Evolutionary conservation across 2,888 invertebrate species (phyloP).

Genomic region (Hydrotaea diabolus): DNA sequence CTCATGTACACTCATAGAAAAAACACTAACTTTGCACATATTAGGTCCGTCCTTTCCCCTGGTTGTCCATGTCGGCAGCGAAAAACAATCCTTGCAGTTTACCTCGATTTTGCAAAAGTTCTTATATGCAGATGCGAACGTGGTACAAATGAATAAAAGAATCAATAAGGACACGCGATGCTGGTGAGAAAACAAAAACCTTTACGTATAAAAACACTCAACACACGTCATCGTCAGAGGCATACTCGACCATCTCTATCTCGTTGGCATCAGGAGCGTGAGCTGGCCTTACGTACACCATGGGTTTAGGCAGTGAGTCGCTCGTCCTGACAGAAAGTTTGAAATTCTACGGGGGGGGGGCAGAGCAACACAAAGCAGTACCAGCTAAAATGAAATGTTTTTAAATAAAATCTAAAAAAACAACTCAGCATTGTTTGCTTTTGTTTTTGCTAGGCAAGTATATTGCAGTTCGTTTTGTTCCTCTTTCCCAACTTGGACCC

Average conservation of each 20-base stretch:
- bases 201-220: slow-evolving; percentile 32
- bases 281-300: too few relatives aligned
- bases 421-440: slow-evolving; percentile 45
- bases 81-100: slow-evolving; percentile 24
- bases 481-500: background rate
- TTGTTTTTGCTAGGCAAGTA: background rate
- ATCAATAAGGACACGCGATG: slow-evolving; percentile 64
- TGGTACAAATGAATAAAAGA: slow-evolving; percentile 50
- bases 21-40: slow-evolving; percentile 54
- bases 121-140: slow-evolving; percentile 19
- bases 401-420: slow-evolving; percentile 65
- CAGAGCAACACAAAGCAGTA: slow-evolving; percentile 58
- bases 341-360: slow-evolving; percentile 9
- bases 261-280: background rate
- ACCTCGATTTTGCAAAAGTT: slow-evolving; percentile 50
- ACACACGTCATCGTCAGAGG: slow-evolving; percentile 34
- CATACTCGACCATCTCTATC: slow-evolving; percentile 18
- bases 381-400: slow-evolving; percentile 64
- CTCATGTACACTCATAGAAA: slow-evolving; percentile 37
- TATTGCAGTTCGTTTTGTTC: slow-evolving; percentile 8
- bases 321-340: background rate
- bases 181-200: slow-evolving; percentile 52
- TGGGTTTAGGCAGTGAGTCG: background rate
- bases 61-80: background rate
- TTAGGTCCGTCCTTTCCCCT: slow-evolving; percentile 44